A percentile compares a stretch with the other conserved stretches of the same genome.
phyloP scores from a whole-genome alignment of 2,888 invertebrate genomes.

The Eristalis tenax region DNA sequence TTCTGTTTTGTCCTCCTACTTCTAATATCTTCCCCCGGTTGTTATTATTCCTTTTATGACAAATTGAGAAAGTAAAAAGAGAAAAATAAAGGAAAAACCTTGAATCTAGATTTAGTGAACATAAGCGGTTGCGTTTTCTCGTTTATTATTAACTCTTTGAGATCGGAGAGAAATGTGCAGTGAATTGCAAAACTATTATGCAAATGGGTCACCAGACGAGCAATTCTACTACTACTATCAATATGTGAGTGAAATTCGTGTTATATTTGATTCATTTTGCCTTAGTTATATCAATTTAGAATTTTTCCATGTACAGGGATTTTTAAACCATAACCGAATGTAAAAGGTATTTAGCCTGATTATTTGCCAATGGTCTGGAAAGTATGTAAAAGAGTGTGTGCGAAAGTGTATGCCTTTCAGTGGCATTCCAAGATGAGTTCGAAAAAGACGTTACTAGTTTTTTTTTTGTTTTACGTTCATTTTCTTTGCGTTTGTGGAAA shows the following conservation, averaged over 20 bases:
- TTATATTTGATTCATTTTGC: neutral
- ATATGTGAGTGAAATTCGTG: slow-evolving; percentile 69
- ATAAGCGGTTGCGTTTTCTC: slow-evolving; percentile 19
- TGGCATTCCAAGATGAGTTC: neutral
- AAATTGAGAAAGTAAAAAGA: slow-evolving; percentile 6
- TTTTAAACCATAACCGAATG: neutral
- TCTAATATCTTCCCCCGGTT: neutral
- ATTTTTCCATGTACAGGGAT: neutral
- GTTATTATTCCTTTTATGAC: neutral
- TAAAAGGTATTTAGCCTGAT: neutral
- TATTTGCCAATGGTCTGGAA: neutral
- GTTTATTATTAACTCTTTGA: slow-evolving; percentile 45
- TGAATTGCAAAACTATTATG: slow-evolving; percentile 73
- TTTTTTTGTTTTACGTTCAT: neutral
- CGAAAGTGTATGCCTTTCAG: neutral
- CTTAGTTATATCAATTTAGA: neutral
- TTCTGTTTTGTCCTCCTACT: neutral
- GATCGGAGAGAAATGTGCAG: slow-evolving; percentile 72
- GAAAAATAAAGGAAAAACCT: neutral
- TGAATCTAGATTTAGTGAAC: neutral
- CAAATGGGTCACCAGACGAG: slow-evolving; percentile 73
- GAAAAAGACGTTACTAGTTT: neutral
- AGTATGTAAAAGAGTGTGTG: neutral
- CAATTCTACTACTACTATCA: slow-evolving; percentile 73
- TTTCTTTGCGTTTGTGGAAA: neutral